Base-by-base conservation (phyloP, 2,797 vertebrate species). In the Bucorvus abyssinicus region DNA sequence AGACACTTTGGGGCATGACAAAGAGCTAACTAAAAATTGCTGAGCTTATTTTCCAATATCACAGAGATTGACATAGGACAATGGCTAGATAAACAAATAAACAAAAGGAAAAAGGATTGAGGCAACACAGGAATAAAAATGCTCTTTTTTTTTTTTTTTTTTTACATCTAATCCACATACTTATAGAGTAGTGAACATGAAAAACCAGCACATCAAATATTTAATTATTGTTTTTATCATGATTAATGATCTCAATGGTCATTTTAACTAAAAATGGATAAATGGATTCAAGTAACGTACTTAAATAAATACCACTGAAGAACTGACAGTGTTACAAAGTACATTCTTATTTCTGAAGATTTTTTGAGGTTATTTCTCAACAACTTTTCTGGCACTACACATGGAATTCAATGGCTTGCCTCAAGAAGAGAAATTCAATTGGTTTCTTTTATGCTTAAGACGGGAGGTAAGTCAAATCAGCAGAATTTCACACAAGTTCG, bases 161-260 rank as follows among this genome's bases (percentile, higher is more conserved):
- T 22, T 45, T 24, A n/a, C 8, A 29, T 67, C 81, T 61, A 88
- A 77, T 83, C 68, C 67, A 52, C 68, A 56, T 38, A 69, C 42
- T 93, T 47, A 17, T 26, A 60, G 73, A 69, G 55, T 56, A 87
- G 14, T 9, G 47, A 93, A 70, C 44, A 79, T 65, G 88, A 95
- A 89, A 96, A 96, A 94, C 83, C 88, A 96, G 86, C 94, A 96
- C 95, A 94, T 95, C 90, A 95, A 80, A 89, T 96, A 93, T 79
- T 89, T 78, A 96, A 97, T 95, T 92, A 91, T 88, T 68, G 52
- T 11, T 93, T 96, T 95, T 90, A 95, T 91, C 87, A 85, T 95
- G 88, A 92, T 96, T 95, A 94, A 95, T 95, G 75, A 96, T 78
- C 91, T 94, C 92, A 79, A 53, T 38, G 77, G 86, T 45, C 24